Percentiles rank a stretch among this genome's conserved stretches.
Evolutionary conservation across 2,797 vertebrate genomes (phyloP).

Genomic region (Dicrostonyx torquatus): DNA sequence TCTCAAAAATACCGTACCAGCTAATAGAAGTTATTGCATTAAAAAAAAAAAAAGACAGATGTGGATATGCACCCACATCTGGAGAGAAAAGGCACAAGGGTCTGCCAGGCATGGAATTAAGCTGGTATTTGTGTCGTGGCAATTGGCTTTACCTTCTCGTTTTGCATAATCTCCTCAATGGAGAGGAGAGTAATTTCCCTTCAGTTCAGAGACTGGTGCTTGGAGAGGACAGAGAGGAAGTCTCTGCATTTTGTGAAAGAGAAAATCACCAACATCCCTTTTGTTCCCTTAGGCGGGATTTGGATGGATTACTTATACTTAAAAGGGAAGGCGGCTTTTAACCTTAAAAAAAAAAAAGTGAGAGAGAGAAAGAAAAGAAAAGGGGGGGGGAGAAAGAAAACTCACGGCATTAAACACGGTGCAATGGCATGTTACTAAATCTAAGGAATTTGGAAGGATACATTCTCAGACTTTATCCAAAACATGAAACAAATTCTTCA

Average conservation of each 20-base stretch:
- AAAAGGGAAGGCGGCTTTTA: constrained; percentile 87
- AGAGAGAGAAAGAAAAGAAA: constrained; percentile 57
- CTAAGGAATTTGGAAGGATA: constrained; percentile 81
- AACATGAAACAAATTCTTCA: constrained; percentile 84
- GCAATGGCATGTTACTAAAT: constrained; percentile 87
- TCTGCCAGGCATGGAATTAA: constrained; percentile 82
- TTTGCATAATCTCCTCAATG: constrained; percentile 89
- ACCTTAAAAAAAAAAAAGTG: constrained; percentile 77
- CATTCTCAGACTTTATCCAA: constrained; percentile 82
- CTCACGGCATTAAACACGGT: constrained; percentile 84
- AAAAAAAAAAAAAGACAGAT: constrained; percentile 36
- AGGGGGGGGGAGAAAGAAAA: constrained; percentile 70
- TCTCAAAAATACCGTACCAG: constrained; percentile 51
- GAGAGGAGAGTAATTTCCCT: constrained; percentile 88
- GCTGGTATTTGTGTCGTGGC: constrained; percentile 86
- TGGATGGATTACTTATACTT: constrained; percentile 89
- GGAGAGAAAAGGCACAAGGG: constrained; percentile 76
- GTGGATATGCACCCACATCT: constrained; percentile 64
- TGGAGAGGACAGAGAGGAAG: constrained; percentile 88
- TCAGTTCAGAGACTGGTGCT: constrained; percentile 86
- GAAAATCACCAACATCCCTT: constrained; percentile 85
- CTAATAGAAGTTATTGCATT: constrained; percentile 30
- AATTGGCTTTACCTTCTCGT: constrained; percentile 86
- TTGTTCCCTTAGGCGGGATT: constrained; percentile 88
- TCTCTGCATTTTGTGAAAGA: constrained; percentile 89